These are phyloP conservation scores for Apotomis turbidana DNA, from an alignment of 2,888 invertebrate species.

Conservation along the genomic window DNA sequence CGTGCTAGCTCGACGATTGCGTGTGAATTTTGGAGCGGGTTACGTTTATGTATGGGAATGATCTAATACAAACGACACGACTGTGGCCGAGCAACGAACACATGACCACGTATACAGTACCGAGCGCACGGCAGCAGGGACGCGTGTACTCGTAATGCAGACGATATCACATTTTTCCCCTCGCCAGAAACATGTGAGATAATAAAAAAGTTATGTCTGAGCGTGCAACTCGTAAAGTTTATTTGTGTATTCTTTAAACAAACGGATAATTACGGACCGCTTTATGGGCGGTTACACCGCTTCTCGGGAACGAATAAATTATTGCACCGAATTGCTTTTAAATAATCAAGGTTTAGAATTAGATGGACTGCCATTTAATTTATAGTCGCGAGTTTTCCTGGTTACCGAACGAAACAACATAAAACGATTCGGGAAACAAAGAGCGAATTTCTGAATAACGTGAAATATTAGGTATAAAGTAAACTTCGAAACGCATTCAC, in stretches of 20 bases:
- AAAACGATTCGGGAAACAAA: not conserved
- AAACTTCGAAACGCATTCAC: constrained; percentile 29
- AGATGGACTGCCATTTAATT: constrained; percentile 27
- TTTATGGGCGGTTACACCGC: constrained; percentile 69
- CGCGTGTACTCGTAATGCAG: constrained; percentile 53
- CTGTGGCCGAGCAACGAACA: too few species aligned
- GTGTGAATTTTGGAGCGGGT: constrained; percentile 4
- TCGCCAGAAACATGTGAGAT: constrained; percentile 76
- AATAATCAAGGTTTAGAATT: constrained; percentile 59
- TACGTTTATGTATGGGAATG: not conserved
- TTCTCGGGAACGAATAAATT: constrained; percentile 66
- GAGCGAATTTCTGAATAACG: not conserved
- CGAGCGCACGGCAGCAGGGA: not conserved
- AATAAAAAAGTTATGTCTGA: constrained; percentile 77
- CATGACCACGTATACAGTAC: not conserved
- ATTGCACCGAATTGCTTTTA: constrained; percentile 59
- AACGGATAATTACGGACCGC: constrained; percentile 75
- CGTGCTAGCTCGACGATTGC: constrained; percentile 45
- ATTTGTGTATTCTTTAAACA: constrained; percentile 81
- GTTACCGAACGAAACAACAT: constrained; percentile 1
- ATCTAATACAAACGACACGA: not conserved
- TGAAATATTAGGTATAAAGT: not conserved
- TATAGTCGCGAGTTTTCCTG: constrained; percentile 7
- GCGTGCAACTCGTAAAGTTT: constrained; percentile 79
- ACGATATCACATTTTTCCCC: constrained; percentile 63